Conservation (phyloP, 2,888 invertebrate species). For the Seira musarum region DNA sequence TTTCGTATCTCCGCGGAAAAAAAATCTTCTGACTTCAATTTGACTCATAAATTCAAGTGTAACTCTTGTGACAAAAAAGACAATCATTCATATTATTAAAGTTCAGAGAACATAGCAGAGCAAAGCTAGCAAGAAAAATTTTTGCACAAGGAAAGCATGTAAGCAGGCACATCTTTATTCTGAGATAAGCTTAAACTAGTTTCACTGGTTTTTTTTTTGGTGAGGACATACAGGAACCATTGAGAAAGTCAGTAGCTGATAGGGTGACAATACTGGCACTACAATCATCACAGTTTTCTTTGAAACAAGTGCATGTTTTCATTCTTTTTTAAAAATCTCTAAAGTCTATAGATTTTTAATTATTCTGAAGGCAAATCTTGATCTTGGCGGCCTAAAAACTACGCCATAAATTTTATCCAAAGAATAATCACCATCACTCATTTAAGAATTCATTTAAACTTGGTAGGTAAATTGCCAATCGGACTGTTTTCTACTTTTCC, state of each 20-base stretch:
- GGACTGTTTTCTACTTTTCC: background rate
- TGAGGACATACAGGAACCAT: background rate
- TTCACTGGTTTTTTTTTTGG: background rate
- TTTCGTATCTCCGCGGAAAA: conserved; percentile 1
- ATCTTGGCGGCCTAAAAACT: conserved; percentile 11
- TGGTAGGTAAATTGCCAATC: conserved; percentile 17
- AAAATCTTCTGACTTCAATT: background rate
- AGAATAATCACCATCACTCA: conserved; percentile 5
- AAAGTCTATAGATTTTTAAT: conserved; percentile 16
- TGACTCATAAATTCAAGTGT: background rate
- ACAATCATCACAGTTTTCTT: conserved; percentile 1
- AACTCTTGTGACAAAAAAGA: conserved; percentile 15
- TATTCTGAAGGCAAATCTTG: background rate
- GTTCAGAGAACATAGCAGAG: too few species aligned
- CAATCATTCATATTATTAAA: conserved; percentile 14
- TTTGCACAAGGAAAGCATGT: background rate
- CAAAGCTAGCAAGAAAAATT: background rate
- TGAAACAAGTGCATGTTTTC: background rate
- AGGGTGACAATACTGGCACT: conserved; percentile 60
- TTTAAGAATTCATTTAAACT: background rate
- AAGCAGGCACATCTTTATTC: background rate
- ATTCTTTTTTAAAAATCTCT: background rate
- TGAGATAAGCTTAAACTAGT: conserved; percentile 9
- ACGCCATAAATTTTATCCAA: conserved; percentile 3
- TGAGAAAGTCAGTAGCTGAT: conserved; percentile 50